A percentile compares a stretch with the other conserved stretches of the same genome.
Conservation (phyloP, 2,888 invertebrate genomes). For the Acrocyrtus sp. region DNA sequence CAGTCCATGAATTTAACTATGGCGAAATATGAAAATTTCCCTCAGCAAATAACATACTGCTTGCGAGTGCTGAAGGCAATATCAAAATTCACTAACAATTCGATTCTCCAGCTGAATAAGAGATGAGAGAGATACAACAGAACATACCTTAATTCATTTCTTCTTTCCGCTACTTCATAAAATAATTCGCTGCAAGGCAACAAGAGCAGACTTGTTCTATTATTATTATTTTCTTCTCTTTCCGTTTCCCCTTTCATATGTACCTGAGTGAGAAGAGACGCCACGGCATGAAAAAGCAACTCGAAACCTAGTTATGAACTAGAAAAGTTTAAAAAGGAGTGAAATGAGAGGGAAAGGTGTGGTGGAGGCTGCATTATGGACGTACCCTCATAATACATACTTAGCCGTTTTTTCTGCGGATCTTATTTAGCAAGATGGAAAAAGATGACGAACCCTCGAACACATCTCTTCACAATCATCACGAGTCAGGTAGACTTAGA, state of each 20-base stretch:
- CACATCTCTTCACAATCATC: not conserved
- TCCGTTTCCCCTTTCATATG: not conserved
- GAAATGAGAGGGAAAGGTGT: not conserved
- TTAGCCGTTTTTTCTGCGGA: not conserved
- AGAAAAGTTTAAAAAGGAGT: slow-evolving; percentile 20
- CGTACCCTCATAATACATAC: too few species aligned
- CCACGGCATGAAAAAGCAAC: slow-evolving; percentile 4
- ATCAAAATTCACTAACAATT: not conserved
- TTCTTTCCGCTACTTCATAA: slow-evolving; percentile 12
- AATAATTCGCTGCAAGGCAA: slow-evolving; percentile 18
- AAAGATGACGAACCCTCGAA: not conserved
- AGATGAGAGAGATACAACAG: not conserved
- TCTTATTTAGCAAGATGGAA: not conserved
- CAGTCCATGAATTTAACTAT: too few species aligned
- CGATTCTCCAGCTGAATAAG: slow-evolving; percentile 1
- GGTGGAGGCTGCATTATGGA: not conserved
- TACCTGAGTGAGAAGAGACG: not conserved
- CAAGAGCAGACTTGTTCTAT: not conserved
- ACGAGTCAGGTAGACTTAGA: not conserved
- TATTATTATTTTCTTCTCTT: not conserved
- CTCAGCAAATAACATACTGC: not conserved
- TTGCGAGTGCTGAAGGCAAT: not conserved
- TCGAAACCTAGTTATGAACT: not conserved
- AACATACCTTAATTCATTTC: not conserved
- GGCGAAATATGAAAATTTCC: not conserved